Evolutionary conservation across 2,113 vertebrate genomes (phyloP), one percentile per base, ranked within the genome.

Genomic region (Gallinago paraguaiae): DNA sequence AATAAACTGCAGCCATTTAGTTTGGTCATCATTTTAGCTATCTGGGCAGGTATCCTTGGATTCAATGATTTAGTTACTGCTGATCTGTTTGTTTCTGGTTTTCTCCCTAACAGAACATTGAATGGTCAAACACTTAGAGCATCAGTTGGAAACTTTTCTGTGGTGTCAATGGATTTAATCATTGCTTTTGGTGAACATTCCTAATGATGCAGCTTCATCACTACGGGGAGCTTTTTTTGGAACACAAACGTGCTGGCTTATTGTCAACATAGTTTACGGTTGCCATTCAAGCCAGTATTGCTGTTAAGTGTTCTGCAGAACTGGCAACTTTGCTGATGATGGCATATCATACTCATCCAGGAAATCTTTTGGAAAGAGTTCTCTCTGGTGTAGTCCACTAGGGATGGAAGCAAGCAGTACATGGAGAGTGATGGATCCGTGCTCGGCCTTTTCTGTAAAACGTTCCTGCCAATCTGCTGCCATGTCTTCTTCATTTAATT

Each of bases 81-180:
- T 95, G 89, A 85, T 87, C 53, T 82, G 45, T 78, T 79, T 86
- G 41, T 85, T 92, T 94, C 79, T 94, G 30, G 15, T 92, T 95
- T 51, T 91, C 74, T 80, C 74, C 86, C 86, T 76, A 74, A 15
- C 64, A 72, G 77, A 94, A 64, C 57, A n/a, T 1, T 84, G 80
- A 83, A 23, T 75, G 46, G 50, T 84, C 83, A 92, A 69, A 84
- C 64, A 31, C 56, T 86, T 78, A 35, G 45, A 92, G 57, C 57
- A 69, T 61, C 51, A 71, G 24, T 70, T 25, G 31, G 64, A 75
- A 91, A n/a, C 17, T 63, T 65, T 75, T 75, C 53, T 68, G 43
- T 89, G 59, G 69, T 87, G 61, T 41, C 74, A 41, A 1, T 79
- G 86, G 54, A 69, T 33, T 88, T 82, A 71, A 65, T 54, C 8